phyloP scores from a whole-genome alignment of 2,888 invertebrate species.

The Euphydryas editha region DNA sequence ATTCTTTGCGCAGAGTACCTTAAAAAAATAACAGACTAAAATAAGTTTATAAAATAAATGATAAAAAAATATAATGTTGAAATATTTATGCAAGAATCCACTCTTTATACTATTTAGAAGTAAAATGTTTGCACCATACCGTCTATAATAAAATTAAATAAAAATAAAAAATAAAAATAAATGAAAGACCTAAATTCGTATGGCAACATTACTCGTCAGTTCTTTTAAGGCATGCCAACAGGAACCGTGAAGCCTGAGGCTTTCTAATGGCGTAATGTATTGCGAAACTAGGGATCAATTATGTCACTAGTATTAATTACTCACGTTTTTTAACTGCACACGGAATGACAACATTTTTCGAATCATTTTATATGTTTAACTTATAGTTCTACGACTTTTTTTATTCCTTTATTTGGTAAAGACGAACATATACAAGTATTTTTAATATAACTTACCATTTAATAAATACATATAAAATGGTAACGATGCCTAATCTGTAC shows the following conservation, averaged over 20 bases:
- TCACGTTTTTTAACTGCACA: conserved; percentile 41
- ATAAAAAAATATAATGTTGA: no score
- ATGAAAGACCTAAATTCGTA: conserved; percentile 18
- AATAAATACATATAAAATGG: no score
- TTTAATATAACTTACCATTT: no score
- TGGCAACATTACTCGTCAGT: conserved; percentile 40
- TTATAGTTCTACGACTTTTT: background rate
- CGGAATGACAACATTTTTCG: conserved; percentile 7
- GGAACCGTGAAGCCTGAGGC: conserved; percentile 69
- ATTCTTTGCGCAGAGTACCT: no score
- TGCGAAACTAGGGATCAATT: conserved; percentile 75
- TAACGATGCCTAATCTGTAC: no score
- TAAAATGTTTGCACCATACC: no score
- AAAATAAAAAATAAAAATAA: background rate
- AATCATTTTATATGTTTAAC: background rate
- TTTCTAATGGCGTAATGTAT: conserved; percentile 79
- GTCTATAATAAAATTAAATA: no score
- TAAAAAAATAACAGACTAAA: no score
- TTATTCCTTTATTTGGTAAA: background rate
- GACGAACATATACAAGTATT: background rate
- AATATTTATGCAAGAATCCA: no score
- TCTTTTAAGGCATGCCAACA: conserved; percentile 64
- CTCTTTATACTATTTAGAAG: no score
- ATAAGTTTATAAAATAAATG: no score
- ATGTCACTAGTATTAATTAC: conserved; percentile 78